Base-by-base conservation (phyloP, 2,888 invertebrate genomes). In the Nemoura dubitans region DNA sequence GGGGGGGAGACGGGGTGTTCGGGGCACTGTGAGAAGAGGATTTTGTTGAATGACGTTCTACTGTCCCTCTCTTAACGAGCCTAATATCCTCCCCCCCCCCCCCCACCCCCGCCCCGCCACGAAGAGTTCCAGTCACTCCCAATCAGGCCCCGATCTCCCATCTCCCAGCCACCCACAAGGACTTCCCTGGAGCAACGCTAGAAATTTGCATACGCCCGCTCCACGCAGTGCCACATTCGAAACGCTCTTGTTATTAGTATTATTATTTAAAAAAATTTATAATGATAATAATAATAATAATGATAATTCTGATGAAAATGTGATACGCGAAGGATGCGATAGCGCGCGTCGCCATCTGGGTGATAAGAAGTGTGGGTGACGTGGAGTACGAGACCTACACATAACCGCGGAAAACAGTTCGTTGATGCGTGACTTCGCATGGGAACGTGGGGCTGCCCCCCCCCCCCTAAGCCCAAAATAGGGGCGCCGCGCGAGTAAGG, bases 51-150 rank as follows among this genome's bases (percentile, higher is more conserved):
- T 29, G 82, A 82, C 28, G 14, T 26, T 36, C 82, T 36, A 2
- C 30, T 82, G 82, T 82, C 82, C 82, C 82, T 29, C 29, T 29
- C 30, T 29, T 82, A 82, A 82, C 82, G 82, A 82, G 29, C 82
- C 7, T 28, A 78, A 28, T 28, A 10, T 28, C 78, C 29, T 78
- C 3, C 78, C 2, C 78, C 78, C 26, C 78, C 26, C 14, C 59
- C 21, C 14, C 59, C n/a, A n/a, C 78, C 2, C 78, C 78, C 26
- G 10, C 26, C 14, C 59, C 21, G 3, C 59, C 3, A 7, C 59
- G 14, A 59, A 1, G 2, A 59, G 59, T 59, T 59, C 59, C 59
- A 59, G 59, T 59, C 59, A 59, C 59, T 78, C 26, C 29, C 82
- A 30, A n/a, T 30, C 82, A 7, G 0, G 3, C 82, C 82, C 82